phyloP scores from a whole-genome alignment of 1,140 invertebrate species.

The Metaphire vulgaris region DNA sequence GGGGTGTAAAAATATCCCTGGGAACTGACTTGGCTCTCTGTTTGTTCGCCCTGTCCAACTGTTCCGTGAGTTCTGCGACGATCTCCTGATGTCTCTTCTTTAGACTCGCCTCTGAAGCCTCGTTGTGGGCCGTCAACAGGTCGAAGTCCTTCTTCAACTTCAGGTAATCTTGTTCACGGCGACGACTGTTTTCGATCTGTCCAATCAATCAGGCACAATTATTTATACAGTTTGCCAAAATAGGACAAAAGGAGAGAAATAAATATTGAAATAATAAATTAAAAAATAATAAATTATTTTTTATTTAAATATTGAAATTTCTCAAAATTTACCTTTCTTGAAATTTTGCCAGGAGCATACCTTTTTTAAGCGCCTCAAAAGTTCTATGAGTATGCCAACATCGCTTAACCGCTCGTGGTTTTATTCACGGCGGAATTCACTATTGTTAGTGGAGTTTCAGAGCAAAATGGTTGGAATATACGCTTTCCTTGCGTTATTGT shows the following conservation, averaged over 20 bases:
- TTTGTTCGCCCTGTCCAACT: slow-evolving; percentile 38
- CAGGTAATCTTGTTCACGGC: slow-evolving; percentile 44
- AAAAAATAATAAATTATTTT: not conserved
- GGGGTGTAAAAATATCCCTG: no score
- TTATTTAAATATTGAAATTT: not conserved
- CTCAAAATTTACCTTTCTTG: no score
- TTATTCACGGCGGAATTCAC: no score
- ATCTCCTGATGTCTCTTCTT: slow-evolving; percentile 47
- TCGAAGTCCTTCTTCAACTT: slow-evolving; percentile 52
- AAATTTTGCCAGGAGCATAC: no score
- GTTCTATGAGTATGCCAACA: no score
- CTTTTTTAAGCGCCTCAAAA: no score
- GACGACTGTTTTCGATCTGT: slow-evolving; percentile 46
- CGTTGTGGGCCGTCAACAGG: slow-evolving; percentile 41
- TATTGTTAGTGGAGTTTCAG: no score
- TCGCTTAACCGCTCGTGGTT: no score
- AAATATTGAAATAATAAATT: not conserved
- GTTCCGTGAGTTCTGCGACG: slow-evolving; percentile 49
- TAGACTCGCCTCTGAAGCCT: slow-evolving; percentile 42
- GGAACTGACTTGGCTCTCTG: slow-evolving; percentile 15
- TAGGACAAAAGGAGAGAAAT: not conserved
- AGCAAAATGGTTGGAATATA: no score
- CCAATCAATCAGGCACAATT: no score
- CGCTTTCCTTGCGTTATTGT: no score
- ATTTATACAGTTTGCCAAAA: not conserved